phyloP scores from a whole-genome alignment of 2,797 vertebrate genomes.

The Tympanoctomys barrerae region DNA sequence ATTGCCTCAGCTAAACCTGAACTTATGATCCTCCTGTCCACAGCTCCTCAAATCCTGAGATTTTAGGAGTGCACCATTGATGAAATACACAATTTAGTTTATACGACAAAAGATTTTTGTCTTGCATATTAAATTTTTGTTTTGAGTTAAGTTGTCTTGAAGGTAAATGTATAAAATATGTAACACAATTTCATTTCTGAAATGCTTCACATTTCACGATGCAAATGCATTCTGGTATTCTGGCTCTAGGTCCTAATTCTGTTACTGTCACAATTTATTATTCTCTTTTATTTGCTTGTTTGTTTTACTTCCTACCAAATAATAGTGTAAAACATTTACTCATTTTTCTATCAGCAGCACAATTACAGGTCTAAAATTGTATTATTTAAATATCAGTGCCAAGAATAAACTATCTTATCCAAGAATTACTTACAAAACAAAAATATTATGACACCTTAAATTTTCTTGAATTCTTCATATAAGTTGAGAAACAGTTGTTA shows the following conservation, averaged over 20 bases:
- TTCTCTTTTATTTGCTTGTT: neutral
- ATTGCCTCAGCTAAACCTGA: neutral
- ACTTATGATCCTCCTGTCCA: neutral
- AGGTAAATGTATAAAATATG: neutral
- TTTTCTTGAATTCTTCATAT: constrained; percentile 25
- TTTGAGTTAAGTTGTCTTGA: constrained; percentile 10
- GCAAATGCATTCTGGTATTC: rapidly evolving
- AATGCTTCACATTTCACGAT: neutral
- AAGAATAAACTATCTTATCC: constrained; percentile 21
- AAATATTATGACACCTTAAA: neutral
- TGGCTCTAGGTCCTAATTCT: neutral
- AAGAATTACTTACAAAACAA: constrained; percentile 38
- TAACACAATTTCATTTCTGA: neutral
- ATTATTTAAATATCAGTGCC: constrained; percentile 20
- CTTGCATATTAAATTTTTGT: neutral
- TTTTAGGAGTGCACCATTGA: neutral
- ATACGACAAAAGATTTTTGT: neutral
- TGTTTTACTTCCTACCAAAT: constrained; percentile 14
- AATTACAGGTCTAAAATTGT: neutral
- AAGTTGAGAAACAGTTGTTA: neutral
- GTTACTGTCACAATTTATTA: neutral
- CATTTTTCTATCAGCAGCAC: neutral
- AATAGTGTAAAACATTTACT: neutral
- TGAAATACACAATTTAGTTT: neutral
- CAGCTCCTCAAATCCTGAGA: neutral